These are phyloP conservation scores for Tonatia bakeri DNA, from an alignment of 2,113 vertebrate genomes.

Conservation along the genomic window DNA sequence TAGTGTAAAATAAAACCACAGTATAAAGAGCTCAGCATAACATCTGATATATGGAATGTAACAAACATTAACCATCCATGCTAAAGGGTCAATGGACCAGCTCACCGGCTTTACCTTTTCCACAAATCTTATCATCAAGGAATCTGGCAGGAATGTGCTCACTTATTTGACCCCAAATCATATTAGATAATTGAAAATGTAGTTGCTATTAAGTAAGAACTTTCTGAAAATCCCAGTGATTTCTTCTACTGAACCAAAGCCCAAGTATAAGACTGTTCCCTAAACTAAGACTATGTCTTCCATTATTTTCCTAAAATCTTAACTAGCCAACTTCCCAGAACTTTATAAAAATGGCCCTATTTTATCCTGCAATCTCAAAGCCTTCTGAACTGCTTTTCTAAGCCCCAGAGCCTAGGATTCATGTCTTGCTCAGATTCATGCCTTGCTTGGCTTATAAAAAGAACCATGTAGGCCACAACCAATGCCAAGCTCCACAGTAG, in stretches of 20 bases:
- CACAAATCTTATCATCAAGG: background rate
- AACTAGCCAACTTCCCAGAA: background rate
- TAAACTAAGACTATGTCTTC: background rate
- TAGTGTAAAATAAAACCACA: conserved; percentile 12
- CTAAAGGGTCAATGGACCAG: background rate
- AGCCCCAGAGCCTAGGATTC: background rate
- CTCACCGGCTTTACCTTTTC: background rate
- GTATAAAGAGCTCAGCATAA: background rate
- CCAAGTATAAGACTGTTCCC: background rate
- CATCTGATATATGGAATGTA: background rate
- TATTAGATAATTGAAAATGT: background rate
- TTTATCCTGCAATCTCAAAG: background rate
- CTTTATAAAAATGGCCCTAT: background rate
- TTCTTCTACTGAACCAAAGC: background rate
- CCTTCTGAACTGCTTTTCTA: background rate
- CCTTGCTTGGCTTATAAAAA: background rate
- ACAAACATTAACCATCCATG: background rate
- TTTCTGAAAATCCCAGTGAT: background rate
- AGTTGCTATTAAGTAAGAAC: background rate
- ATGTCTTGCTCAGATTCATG: background rate
- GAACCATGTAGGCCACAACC: background rate
- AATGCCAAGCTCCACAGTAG: background rate
- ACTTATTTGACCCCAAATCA: background rate
- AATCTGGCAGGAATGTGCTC: background rate
- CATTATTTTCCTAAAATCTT: conserved; percentile 29